Conservation (phyloP, 1,140 invertebrate species). For the Hylaeus volcanicus region DNA sequence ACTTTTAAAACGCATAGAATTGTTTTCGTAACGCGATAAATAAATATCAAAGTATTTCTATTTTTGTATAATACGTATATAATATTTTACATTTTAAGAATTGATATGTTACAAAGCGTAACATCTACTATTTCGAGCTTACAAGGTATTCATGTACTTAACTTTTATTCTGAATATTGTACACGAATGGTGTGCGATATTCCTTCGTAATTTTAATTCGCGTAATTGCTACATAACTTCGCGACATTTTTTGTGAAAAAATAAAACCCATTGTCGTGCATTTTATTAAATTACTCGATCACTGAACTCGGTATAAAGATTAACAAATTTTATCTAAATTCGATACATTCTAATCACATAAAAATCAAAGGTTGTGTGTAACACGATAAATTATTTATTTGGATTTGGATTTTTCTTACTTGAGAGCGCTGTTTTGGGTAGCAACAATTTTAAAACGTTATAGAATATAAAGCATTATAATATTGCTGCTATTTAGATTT, state of each 20-base stretch:
- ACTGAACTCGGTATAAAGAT: neutral
- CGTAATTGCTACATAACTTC: neutral
- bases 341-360: neutral
- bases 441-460: neutral
- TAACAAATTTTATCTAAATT: neutral
- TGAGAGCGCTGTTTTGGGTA: neutral
- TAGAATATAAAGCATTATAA: neutral
- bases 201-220: neutral
- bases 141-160: neutral
- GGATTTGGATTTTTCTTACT: neutral
- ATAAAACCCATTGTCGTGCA: neutral
- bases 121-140: neutral
- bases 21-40: slow-evolving; percentile 31
- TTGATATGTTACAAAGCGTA: neutral
- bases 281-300: neutral
- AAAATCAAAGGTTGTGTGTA: neutral
- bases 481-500: neutral
- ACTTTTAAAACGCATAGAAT: slow-evolving; percentile 16
- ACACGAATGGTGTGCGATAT: neutral
- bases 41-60: slow-evolving; percentile 46
- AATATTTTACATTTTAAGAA: slow-evolving; percentile 56
- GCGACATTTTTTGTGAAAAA: neutral
- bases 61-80: slow-evolving; percentile 57
- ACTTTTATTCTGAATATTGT: neutral
- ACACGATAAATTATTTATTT: neutral